Evolutionary conservation across 2,113 vertebrate genomes (phyloP).

Genomic region (Electrona antarctica): DNA sequence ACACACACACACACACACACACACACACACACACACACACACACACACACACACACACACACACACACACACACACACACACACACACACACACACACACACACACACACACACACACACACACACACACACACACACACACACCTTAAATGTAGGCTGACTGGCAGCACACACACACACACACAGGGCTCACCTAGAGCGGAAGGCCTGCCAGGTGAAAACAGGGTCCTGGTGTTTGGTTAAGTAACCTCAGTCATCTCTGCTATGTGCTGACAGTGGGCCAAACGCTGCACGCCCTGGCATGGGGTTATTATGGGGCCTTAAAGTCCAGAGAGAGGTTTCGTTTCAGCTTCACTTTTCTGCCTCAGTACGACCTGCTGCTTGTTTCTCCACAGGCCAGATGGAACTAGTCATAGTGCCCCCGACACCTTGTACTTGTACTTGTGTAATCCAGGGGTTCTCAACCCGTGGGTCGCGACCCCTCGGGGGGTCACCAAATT

Average conservation of each 20-base stretch:
- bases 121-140: no score
- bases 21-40: no score
- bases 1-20: no score
- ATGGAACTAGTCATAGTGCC: not conserved
- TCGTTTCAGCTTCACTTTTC: constrained; percentile 18
- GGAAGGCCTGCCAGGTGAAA: constrained; percentile 74
- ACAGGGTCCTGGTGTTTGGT: constrained; percentile 70
- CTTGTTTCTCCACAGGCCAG: constrained; percentile 16
- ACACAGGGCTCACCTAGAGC: constrained; percentile 44
- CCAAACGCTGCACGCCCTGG: constrained; percentile 51
- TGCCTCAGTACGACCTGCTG: not conserved
- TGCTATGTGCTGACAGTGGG: constrained; percentile 73
- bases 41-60: no score
- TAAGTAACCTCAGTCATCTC: constrained; percentile 72
- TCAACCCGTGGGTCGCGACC: no score
- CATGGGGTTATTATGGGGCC: constrained; percentile 14
- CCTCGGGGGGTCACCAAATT: no score
- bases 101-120: no score
- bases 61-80: no score
- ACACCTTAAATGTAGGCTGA: constrained; percentile 34
- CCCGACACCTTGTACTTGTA: constrained; percentile 8
- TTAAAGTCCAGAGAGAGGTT: constrained; percentile 4
- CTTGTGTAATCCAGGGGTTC: not conserved
- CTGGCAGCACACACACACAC: constrained; percentile 4
- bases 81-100: no score